Percentiles rank a stretch among this genome's conserved stretches.
These are phyloP conservation scores for Tamandua tetradactyla DNA, from an alignment of 2,797 vertebrate genomes.

Conservation along the genomic window DNA sequence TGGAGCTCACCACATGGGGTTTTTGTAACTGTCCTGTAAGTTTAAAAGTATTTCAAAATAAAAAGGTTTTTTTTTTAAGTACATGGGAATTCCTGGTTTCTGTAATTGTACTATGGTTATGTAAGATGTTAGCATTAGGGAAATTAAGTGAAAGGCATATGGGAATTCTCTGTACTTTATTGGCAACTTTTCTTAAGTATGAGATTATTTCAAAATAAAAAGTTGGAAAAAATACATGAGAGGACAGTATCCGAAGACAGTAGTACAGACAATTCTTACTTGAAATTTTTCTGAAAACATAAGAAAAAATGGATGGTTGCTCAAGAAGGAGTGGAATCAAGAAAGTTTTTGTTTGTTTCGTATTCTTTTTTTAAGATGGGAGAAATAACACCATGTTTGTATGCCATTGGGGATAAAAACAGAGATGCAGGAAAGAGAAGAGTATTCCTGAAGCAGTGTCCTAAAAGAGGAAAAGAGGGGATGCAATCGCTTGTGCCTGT, in stretches of 20 bases:
- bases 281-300: not conserved
- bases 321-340: not conserved
- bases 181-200: constrained; percentile 40
- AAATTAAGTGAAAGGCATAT: not conserved
- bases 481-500: too few relatives aligned
- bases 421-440: not conserved
- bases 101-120: not conserved
- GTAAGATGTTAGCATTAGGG: constrained; percentile 6
- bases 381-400: not conserved
- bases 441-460: not conserved
- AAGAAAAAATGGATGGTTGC: not conserved
- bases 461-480: not conserved
- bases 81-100: not conserved
- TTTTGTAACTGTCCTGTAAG: too few relatives aligned
- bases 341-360: not conserved
- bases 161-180: not conserved
- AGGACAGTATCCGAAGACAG: not conserved
- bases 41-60: too few relatives aligned
- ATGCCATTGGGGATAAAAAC: not conserved
- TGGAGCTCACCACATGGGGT: too few relatives aligned
- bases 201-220: constrained; percentile 15
- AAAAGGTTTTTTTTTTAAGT: too few relatives aligned
- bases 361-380: not conserved
- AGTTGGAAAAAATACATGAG: not conserved
- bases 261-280: not conserved